Evolutionary conservation across 2,113 vertebrate species (phyloP).

Genomic region (Planiliza haematocheilus): DNA sequence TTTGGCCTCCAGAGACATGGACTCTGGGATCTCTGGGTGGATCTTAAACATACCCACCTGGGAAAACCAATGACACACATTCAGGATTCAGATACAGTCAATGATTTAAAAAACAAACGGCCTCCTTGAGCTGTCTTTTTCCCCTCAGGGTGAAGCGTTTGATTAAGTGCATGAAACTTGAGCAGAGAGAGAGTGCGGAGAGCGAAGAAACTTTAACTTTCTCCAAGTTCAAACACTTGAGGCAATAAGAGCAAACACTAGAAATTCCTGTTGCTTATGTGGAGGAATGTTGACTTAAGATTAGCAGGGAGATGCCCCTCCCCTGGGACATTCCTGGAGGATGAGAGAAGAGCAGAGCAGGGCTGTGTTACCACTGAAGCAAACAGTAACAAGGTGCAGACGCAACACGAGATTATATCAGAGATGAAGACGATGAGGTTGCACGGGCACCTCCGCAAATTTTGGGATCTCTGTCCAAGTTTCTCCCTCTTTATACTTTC

Average conservation of each 20-base stretch:
- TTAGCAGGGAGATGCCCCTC: conserved; percentile 44
- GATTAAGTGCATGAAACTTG: too few relatives aligned
- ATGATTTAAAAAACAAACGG: too few relatives aligned
- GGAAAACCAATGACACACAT: conserved; percentile 17
- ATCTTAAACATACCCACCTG: conserved; percentile 99
- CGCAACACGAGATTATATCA: background rate
- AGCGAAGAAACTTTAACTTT: too few relatives aligned
- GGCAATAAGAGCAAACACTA: background rate
- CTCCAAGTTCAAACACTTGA: too few relatives aligned
- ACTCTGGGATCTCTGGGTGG: conserved; percentile 97
- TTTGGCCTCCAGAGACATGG: conserved; percentile 97
- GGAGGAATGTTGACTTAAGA: conserved; percentile 63
- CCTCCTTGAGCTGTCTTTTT: too few relatives aligned
- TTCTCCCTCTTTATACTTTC: background rate
- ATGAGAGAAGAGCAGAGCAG: conserved; percentile 30
- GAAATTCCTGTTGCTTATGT: conserved; percentile 46
- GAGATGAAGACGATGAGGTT: background rate
- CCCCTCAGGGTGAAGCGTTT: background rate
- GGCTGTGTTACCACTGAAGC: background rate
- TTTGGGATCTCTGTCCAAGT: background rate
- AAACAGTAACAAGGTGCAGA: background rate
- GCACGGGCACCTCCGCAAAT: background rate
- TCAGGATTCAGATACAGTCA: too few relatives aligned
- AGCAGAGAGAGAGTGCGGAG: background rate
- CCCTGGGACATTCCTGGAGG: conserved; percentile 57